phyloP scores from a whole-genome alignment of 2,888 invertebrate genomes.

The Xylophagus ater region DNA sequence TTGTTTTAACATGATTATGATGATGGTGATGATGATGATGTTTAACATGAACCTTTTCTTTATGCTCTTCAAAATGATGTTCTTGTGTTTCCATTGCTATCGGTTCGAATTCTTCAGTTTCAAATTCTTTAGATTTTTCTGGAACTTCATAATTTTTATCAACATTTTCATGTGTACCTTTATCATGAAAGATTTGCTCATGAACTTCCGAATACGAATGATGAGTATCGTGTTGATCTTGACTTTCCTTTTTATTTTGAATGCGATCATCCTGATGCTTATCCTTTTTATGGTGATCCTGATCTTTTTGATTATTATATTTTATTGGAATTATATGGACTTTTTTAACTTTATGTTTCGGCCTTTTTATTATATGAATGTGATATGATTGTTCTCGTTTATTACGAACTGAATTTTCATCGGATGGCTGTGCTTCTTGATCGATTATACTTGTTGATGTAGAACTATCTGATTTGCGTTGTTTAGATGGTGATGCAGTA shows the following conservation, averaged over 20 bases:
- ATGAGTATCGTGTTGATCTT: slow-evolving; percentile 21
- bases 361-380: slow-evolving; percentile 22
- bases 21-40: slow-evolving; percentile 57
- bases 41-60: slow-evolving; percentile 35
- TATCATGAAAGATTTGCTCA: slow-evolving; percentile 25
- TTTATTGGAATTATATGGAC: slow-evolving; percentile 18
- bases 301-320: slow-evolving; percentile 19
- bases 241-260: background rate
- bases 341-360: slow-evolving; percentile 21
- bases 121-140: slow-evolving; percentile 17
- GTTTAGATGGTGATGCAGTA: background rate
- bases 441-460: slow-evolving; percentile 41
- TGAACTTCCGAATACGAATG: slow-evolving; percentile 33
- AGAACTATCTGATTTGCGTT: background rate
- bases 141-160: slow-evolving; percentile 22
- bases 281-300: slow-evolving; percentile 13
- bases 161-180: slow-evolving; percentile 15
- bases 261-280: slow-evolving; percentile 17
- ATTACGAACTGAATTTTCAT: slow-evolving; percentile 20
- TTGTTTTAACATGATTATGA: slow-evolving; percentile 51
- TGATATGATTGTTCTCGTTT: slow-evolving; percentile 22
- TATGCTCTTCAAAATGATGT: slow-evolving; percentile 20
- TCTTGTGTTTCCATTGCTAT: slow-evolving; percentile 14
- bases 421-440: slow-evolving; percentile 13
- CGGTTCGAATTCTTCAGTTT: slow-evolving; percentile 12